These are phyloP conservation scores for Chloroceryle inda DNA, from an alignment of 2,797 vertebrate genomes.

Conservation along the genomic window DNA sequence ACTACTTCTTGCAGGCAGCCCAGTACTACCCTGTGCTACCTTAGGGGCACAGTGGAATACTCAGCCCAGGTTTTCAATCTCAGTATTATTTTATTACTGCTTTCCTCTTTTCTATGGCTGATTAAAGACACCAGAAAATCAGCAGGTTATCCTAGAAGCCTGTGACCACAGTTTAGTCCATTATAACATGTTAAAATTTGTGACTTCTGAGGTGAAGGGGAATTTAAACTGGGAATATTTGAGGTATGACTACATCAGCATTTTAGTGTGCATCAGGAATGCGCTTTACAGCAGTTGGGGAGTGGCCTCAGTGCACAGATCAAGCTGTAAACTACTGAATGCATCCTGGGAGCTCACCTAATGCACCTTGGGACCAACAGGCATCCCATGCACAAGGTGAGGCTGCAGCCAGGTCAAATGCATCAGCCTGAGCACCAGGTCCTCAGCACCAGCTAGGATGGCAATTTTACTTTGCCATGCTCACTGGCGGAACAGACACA, in stretches of 20 bases:
- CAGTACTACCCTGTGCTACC: fast-evolving
- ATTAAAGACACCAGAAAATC: background rate
- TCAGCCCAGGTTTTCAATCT: background rate
- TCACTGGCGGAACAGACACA: background rate
- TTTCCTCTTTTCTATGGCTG: background rate
- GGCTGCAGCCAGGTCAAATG: fast-evolving
- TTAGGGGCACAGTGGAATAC: fast-evolving
- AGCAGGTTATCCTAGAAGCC: background rate
- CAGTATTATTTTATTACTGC: background rate
- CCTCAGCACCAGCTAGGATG: background rate
- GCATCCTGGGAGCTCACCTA: fast-evolving
- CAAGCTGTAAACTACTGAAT: no score
- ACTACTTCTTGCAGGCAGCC: fast-evolving
- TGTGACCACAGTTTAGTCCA: background rate
- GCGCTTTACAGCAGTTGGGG: background rate
- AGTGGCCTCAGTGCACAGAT: background rate
- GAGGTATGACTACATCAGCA: background rate
- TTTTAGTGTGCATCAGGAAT: fast-evolving
- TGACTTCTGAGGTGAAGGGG: background rate
- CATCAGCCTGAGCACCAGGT: background rate
- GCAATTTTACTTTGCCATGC: background rate
- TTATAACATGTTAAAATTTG: background rate
- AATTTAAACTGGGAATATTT: background rate
- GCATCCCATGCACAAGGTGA: fast-evolving
- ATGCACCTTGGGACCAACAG: fast-evolving